Conservation (phyloP, 2,797 vertebrate species). For the Pseudocheirus occidentalis region DNA sequence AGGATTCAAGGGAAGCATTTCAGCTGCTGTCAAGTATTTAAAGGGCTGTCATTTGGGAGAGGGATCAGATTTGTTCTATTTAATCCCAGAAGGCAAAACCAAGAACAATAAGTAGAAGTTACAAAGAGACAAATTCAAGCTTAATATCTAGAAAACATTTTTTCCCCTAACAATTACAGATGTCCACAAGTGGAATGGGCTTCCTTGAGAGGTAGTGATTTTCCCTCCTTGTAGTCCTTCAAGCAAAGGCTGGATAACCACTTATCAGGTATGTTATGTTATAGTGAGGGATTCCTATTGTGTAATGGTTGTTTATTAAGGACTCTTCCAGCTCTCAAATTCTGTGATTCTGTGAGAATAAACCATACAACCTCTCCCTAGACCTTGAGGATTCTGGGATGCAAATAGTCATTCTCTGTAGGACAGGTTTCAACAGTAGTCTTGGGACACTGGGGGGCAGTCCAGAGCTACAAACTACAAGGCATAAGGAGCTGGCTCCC, state of each 20-base stretch:
- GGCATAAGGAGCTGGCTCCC: neutral
- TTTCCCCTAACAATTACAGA: neutral
- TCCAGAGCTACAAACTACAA: conserved; percentile 55
- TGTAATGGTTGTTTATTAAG: neutral
- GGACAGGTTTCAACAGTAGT: neutral
- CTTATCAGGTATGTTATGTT: neutral
- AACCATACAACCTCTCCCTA: neutral
- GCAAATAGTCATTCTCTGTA: neutral
- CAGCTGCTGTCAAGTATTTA: neutral
- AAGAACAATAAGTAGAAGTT: neutral
- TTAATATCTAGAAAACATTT: neutral
- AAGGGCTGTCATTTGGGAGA: neutral
- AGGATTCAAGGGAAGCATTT: neutral
- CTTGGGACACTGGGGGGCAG: conserved; percentile 66
- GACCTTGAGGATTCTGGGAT: neutral
- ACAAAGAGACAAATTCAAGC: neutral
- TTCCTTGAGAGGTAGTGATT: neutral
- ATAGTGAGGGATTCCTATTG: neutral
- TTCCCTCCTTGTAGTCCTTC: neutral
- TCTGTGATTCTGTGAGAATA: neutral
- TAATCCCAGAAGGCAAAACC: neutral
- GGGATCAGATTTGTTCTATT: neutral
- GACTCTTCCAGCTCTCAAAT: neutral
- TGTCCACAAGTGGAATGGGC: neutral
- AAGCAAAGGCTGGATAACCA: neutral